A percentile compares a stretch with the other conserved stretches of the same genome.
These are phyloP conservation scores for Willowsia nigromaculata DNA, from an alignment of 2,888 invertebrate genomes.

Conservation along the genomic window DNA sequence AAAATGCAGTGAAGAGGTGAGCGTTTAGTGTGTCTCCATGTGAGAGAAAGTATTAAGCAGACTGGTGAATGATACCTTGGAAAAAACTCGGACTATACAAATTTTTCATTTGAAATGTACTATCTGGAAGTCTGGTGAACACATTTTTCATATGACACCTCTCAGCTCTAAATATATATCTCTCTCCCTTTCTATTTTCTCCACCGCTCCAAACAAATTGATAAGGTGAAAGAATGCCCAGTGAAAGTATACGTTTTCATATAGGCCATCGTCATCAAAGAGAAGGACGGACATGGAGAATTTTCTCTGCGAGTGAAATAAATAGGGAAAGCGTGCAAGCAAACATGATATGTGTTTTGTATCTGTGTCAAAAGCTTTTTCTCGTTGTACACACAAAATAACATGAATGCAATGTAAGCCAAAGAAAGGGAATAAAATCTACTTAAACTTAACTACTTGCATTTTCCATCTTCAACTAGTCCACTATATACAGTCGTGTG, in stretches of 20 bases:
- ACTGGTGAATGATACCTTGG: too few relatives aligned
- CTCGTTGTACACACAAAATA: conserved; percentile 16
- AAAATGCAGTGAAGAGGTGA: neutral
- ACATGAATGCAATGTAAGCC: neutral
- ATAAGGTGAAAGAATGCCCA: neutral
- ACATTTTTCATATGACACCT: too few relatives aligned
- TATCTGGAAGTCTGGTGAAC: too few relatives aligned
- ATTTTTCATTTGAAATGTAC: too few relatives aligned
- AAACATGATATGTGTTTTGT: conserved; percentile 3
- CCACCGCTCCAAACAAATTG: too few relatives aligned
- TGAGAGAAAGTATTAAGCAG: neutral
- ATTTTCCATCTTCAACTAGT: neutral
- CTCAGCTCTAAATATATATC: too few relatives aligned
- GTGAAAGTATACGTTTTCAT: too few relatives aligned
- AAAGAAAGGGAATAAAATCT: too few relatives aligned
- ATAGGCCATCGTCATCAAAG: too few relatives aligned
- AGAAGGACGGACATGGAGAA: conserved; percentile 17
- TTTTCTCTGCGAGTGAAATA: too few relatives aligned
- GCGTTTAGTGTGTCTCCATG: neutral
- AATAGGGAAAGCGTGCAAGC: neutral
- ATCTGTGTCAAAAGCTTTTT: conserved; percentile 54
- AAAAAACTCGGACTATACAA: too few relatives aligned
- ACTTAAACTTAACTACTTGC: neutral
- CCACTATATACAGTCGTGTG: neutral
- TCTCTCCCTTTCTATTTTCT: too few relatives aligned